phyloP scores from a whole-genome alignment of 2,888 invertebrate species.

The Encarsia formosa region DNA sequence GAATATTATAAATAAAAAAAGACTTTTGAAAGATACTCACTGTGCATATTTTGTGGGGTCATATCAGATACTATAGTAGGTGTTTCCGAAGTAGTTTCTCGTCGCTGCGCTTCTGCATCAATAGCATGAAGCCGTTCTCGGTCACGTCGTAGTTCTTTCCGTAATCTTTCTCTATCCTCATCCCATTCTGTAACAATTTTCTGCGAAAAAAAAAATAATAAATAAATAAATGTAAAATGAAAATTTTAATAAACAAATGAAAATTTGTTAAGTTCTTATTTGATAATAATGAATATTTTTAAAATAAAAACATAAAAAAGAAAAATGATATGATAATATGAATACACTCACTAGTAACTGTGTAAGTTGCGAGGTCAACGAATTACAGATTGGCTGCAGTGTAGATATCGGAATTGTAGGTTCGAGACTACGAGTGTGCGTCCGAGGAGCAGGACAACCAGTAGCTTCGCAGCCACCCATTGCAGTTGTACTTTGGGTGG shows the following conservation, averaged over 20 bases:
- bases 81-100: slow-evolving; percentile 30
- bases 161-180: slow-evolving; percentile 69
- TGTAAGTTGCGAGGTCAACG: slow-evolving; percentile 64
- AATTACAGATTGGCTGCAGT: slow-evolving; percentile 61
- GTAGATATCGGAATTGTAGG: slow-evolving; percentile 61
- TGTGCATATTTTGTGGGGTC: slow-evolving; percentile 15
- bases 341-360: slow-evolving; percentile 61
- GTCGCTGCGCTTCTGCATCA: slow-evolving; percentile 43
- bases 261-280: too few relatives aligned
- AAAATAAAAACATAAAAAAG: too few relatives aligned
- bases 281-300: too few relatives aligned
- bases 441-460: slow-evolving; percentile 47
- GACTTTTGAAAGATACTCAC: slow-evolving; percentile 11
- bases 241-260: too few relatives aligned
- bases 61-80: slow-evolving; percentile 1
- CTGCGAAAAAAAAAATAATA: slow-evolving; percentile 47
- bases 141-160: slow-evolving; percentile 68
- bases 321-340: too few relatives aligned
- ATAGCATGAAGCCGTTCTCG: slow-evolving; percentile 68
- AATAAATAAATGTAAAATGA: neutral
- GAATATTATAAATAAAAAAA: neutral
- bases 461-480: slow-evolving; percentile 45
- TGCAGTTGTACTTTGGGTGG: slow-evolving; percentile 51
- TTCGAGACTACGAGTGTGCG: slow-evolving; percentile 39
- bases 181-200: slow-evolving; percentile 71